Base-by-base conservation (phyloP, 2,888 invertebrate genomes). In the Ganaspis brasiliensis region DNA sequence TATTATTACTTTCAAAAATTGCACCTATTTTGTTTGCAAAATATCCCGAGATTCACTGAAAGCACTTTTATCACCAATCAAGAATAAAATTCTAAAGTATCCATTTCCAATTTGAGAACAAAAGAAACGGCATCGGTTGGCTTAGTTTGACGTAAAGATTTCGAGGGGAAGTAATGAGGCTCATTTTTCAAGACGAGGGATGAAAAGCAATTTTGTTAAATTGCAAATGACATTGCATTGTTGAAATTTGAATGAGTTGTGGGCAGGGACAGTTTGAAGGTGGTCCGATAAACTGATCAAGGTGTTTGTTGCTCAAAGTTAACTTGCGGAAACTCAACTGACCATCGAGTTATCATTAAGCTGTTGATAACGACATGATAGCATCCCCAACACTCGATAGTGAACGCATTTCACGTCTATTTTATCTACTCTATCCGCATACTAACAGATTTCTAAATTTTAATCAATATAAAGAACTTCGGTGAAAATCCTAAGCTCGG, bases 321-420 rank as follows among this genome's bases (percentile, higher is more conserved):
- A 37, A 55, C 75, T 57, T 61, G 16, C 76, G 57, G 79, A 80
- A 80, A 76, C 74, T 79, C 77, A 76, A 82, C 80, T 81, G 78
- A 59, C 74, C 75, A 74, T 26, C 72, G 56, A 82, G 78, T 85
- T 86, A 85, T 86, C 86, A 82, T 37, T 2, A 14, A 55, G 59
- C 75, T 79, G 63, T 70, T 79, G 83, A 85, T 86, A 85, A 85
- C 80, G 49, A 57, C 40, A 61, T 76, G 84, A 83, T 85, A 82
- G 55, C 75, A 82, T 77, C 76, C 37, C 37, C 37, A 24, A 37
- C 61, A 74, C 74, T 81, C 73, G 79, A 80, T 81, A 83, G 82
- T 80, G 63, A 63, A 63, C 37, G 21, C 37, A 21, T 75, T 52
- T 31, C 49, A 57, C n/a, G 8, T 73, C 49, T 73, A 40, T 74